Evolutionary conservation across 2,888 invertebrate genomes (phyloP).

Genomic region (Ernsta delagoae): DNA sequence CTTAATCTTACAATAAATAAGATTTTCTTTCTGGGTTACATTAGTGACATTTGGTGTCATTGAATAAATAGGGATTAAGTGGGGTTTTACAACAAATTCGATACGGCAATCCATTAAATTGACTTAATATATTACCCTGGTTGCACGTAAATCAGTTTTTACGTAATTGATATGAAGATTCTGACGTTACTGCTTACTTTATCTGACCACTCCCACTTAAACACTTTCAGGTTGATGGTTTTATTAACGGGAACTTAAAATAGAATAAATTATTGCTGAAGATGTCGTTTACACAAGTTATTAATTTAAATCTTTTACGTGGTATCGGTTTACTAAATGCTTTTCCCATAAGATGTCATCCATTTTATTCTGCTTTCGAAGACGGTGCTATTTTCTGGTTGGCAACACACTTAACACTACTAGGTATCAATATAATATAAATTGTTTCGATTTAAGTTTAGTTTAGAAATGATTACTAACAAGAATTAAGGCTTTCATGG

Average conservation of each 20-base stretch:
- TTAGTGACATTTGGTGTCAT: constrained; percentile 27
- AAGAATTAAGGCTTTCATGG: no score
- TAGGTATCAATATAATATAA: no score
- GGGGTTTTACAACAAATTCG: constrained; percentile 27
- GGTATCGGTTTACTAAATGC: no score
- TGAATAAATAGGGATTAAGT: constrained; percentile 31
- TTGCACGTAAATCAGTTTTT: constrained; percentile 40
- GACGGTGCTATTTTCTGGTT: no score
- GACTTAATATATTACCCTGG: constrained; percentile 38
- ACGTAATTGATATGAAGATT: constrained; percentile 35
- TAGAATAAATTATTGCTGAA: constrained; percentile 19
- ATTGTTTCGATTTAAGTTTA: no score
- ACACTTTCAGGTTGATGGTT: constrained; percentile 30
- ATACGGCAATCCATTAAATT: constrained; percentile 31
- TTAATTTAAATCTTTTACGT: constrained; percentile 9
- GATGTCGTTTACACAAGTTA: constrained; percentile 15
- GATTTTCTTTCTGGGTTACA: constrained; percentile 37
- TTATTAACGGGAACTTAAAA: constrained; percentile 30
- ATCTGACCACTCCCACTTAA: constrained; percentile 32
- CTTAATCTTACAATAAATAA: constrained; percentile 43
- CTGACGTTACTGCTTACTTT: constrained; percentile 26
- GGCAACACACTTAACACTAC: no score
- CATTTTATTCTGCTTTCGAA: background rate
- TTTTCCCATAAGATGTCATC: background rate
- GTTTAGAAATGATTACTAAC: no score